Percentiles rank a stretch among this genome's conserved stretches.
Conservation (phyloP, 2,888 invertebrate species). For the Zaprionus bogoriensis region DNA sequence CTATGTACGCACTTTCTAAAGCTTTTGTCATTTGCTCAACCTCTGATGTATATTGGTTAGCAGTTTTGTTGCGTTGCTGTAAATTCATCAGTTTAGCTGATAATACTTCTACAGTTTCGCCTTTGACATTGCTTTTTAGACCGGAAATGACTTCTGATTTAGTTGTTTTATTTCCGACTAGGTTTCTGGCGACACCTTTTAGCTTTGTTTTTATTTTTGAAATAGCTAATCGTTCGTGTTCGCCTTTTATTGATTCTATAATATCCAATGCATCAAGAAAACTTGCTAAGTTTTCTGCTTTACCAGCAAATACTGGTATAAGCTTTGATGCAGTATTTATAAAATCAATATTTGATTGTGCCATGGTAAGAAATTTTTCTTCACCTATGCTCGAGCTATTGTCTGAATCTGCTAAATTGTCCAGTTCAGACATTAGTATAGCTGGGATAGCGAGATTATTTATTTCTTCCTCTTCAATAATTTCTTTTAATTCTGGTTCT, state of each 20-base stretch:
- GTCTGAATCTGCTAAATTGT: too few species aligned
- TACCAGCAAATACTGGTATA: not conserved
- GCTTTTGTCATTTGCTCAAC: conserved; percentile 11
- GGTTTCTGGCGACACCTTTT: not conserved
- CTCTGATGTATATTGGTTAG: conserved; percentile 6
- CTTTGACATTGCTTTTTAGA: not conserved
- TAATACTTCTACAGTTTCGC: not conserved
- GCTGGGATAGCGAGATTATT: too few species aligned
- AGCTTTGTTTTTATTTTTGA: not conserved
- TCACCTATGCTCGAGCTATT: too few species aligned
- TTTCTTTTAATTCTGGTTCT: too few species aligned
- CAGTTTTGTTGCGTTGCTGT: not conserved
- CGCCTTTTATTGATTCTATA: not conserved
- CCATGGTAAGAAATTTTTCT: too few species aligned
- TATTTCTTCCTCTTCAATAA: too few species aligned
- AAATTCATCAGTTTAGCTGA: conserved; percentile 1
- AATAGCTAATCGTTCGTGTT: not conserved
- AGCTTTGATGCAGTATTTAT: not conserved
- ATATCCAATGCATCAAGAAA: not conserved
- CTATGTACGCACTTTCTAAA: conserved; percentile 7
- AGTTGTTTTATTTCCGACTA: not conserved
- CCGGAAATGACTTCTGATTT: too few species aligned
- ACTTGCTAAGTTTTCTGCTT: not conserved
- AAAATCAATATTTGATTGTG: too few species aligned
- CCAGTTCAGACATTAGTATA: too few species aligned